Evolutionary conservation across 2,888 invertebrate species (phyloP).

Genomic region (Ecdyonurus torrentis): DNA sequence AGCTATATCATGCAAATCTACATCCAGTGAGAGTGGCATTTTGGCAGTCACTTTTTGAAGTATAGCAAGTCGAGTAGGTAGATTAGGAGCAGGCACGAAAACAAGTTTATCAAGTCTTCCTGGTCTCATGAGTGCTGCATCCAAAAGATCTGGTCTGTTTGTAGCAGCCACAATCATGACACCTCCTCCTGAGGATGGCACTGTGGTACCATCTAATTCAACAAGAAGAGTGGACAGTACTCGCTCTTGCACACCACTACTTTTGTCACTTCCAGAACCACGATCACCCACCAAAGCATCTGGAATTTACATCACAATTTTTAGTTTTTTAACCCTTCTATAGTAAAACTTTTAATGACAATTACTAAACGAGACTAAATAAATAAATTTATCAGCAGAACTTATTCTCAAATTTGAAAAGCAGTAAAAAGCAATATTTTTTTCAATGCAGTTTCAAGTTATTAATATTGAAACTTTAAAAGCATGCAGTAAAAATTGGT

Average conservation of each 20-base stretch:
- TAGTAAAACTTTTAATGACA: background rate
- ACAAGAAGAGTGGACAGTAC: constrained; percentile 42
- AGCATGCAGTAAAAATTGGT: no score
- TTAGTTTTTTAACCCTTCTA: no score
- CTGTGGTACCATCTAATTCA: constrained; percentile 40
- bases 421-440: no score
- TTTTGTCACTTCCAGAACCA: constrained; percentile 19
- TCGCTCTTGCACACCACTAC: constrained; percentile 34
- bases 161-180: constrained; percentile 42
- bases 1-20: constrained; percentile 28
- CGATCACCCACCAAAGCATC: constrained; percentile 33
- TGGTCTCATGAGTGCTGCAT: constrained; percentile 41
- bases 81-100: constrained; percentile 40
- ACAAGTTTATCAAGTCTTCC: constrained; percentile 43
- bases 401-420: no score
- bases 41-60: constrained; percentile 27
- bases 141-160: constrained; percentile 44
- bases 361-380: background rate
- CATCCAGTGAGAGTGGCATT: constrained; percentile 29
- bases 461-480: no score
- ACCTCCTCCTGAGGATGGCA: background rate
- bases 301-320: no score
- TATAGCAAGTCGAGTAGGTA: constrained; percentile 30
- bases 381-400: no score
- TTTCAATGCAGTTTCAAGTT: no score